A percentile compares a stretch with the other conserved stretches of the same genome.
Conservation (phyloP, 2,113 vertebrate species). For the Parus major region DNA sequence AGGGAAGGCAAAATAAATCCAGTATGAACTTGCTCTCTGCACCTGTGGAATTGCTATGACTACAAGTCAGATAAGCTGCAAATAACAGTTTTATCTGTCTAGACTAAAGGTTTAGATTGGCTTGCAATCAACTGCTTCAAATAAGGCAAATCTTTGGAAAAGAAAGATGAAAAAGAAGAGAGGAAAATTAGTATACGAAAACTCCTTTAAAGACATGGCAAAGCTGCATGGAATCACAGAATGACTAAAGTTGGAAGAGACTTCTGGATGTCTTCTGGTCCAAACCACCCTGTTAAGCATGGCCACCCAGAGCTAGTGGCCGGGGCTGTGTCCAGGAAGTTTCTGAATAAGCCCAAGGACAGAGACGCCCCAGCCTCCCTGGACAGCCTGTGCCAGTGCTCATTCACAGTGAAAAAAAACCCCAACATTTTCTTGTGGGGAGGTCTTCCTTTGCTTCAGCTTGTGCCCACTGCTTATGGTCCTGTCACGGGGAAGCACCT, state of each 20-base stretch:
- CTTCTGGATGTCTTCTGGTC: background rate
- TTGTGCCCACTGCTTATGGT: background rate
- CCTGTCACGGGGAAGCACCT: background rate
- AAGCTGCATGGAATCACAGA: background rate
- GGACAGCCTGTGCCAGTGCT: background rate
- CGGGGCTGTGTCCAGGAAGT: background rate
- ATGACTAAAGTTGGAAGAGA: background rate
- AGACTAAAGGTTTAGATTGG: slow-evolving; percentile 49
- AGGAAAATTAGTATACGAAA: background rate
- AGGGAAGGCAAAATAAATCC: slow-evolving; percentile 19
- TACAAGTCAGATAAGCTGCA: slow-evolving; percentile 29
- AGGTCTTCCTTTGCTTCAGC: background rate
- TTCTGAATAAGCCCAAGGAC: background rate
- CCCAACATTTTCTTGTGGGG: background rate
- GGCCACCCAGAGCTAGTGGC: background rate
- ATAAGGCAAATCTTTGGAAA: background rate
- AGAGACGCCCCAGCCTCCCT: background rate
- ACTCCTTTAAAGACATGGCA: background rate
- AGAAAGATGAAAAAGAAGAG: background rate
- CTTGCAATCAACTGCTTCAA: slow-evolving; percentile 1
- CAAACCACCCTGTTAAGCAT: background rate
- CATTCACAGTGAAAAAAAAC: background rate
- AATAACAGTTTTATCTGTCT: slow-evolving; percentile 53
- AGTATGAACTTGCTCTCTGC: slow-evolving; percentile 2
- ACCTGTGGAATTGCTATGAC: slow-evolving; percentile 33